Base-by-base conservation (phyloP, 2,113 vertebrate genomes). In the Vanacampus margaritifer region DNA sequence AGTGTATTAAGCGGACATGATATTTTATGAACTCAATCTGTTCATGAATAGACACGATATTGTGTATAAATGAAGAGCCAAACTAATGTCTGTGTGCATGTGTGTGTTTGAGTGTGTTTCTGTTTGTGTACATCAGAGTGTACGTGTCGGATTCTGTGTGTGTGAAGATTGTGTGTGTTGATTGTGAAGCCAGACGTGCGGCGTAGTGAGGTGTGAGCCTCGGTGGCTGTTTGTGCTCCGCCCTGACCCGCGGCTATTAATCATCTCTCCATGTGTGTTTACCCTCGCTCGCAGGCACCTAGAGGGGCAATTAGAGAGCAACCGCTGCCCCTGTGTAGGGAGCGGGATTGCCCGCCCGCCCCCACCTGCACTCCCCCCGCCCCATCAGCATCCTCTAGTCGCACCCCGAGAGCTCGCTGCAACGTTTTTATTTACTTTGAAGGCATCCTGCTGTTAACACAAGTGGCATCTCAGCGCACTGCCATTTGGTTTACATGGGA, bases 221-320 rank as follows among this genome's bases (percentile, higher is more conserved):
- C 81, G 71, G 69, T 76, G 84, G 79, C 85, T 82, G 73, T 81
- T 80, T 76, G 78, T 65, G 68, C 87, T 79, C 80, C 51, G 68
- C 86, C 72, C 69, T 89, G 89, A 88, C 89, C 89, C 69, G 68
- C 74, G 69, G 83, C 87, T 88, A 90, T 90, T 90, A 90, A 90
- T 90, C 89, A 90, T 90, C 82, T 85, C 78, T 79, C 83, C 82
- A 87, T 90, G 81, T 89, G 87, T 90, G 86, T 89, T 90, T 90
- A 90, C 86, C 87, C 86, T 87, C 86, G 84, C 86, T 89, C 86
- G 87, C 79, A 87, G 81, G 87, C 86, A 89, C 86, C 88, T 89
- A 86, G 86, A 89, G 88, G 88, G 87, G 84, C 89, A 90, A 90
- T 90, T 90, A 90, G 82, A 88, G 87, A 85, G 75, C 80, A 85